A percentile compares a stretch with the other conserved stretches of the same genome.
Evolutionary conservation across 2,888 invertebrate genomes (phyloP).

Genomic region (Dendrolimus houi): DNA sequence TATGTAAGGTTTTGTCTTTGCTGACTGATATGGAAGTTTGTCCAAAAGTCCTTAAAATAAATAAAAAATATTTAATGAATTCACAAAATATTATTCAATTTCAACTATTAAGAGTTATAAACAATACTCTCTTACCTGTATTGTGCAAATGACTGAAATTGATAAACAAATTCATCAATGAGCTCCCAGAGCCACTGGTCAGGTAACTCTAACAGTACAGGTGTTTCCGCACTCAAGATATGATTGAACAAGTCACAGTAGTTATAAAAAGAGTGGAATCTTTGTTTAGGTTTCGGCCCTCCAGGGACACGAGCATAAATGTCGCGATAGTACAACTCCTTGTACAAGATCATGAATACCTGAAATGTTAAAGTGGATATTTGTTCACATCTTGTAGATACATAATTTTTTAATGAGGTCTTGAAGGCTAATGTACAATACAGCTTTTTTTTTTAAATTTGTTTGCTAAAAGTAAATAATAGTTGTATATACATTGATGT

Average conservation of each 20-base stretch:
- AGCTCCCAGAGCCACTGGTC: slow-evolving; percentile 99
- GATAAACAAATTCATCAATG: slow-evolving; percentile 99
- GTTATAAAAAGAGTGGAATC: slow-evolving; percentile 97
- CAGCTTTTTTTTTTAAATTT: too few species aligned
- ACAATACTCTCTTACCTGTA: slow-evolving; percentile 74
- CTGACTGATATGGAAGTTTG: too few species aligned
- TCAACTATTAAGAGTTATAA: too few species aligned
- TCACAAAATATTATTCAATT: too few species aligned
- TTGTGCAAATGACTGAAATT: slow-evolving; percentile 94
- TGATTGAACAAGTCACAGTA: slow-evolving; percentile 98
- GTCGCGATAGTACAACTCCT: slow-evolving; percentile 97
- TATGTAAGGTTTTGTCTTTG: too few species aligned
- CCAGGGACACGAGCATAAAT: slow-evolving; percentile 95
- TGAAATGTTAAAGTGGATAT: slow-evolving; percentile 40
- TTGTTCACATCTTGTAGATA: background rate
- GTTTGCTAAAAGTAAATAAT: too few species aligned
- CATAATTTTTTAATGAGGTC: too few species aligned
- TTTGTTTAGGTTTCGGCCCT: slow-evolving; percentile 93
- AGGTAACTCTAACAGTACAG: slow-evolving; percentile 93
- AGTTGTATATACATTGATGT: too few species aligned
- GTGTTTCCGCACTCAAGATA: slow-evolving; percentile 92
- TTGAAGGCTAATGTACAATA: too few species aligned
- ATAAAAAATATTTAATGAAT: too few species aligned
- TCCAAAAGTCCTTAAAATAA: too few species aligned
- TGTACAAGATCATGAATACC: slow-evolving; percentile 96